These are phyloP conservation scores for Branchinecta lindahli DNA, from an alignment of 1,140 invertebrate species.

Conservation along the genomic window DNA sequence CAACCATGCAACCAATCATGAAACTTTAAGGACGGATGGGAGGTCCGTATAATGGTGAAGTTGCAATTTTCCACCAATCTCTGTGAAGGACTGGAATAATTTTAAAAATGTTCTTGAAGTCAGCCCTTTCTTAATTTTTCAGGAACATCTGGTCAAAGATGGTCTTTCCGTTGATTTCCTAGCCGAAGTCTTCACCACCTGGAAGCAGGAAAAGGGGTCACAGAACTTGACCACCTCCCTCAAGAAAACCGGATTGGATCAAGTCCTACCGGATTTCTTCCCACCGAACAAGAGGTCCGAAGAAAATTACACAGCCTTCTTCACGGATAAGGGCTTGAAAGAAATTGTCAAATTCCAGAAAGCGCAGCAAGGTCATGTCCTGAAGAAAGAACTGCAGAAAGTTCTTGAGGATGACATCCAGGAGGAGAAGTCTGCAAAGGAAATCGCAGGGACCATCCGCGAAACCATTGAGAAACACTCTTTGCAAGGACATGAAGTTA, in stretches of 20 bases:
- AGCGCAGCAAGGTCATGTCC: constrained; percentile 60
- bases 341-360: constrained; percentile 80
- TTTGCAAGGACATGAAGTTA: constrained; percentile 77
- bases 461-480: constrained; percentile 63
- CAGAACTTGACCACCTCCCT: constrained; percentile 65
- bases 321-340: constrained; percentile 64
- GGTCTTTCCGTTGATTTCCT: constrained; percentile 83
- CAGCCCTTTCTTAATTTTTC: constrained; percentile 25
- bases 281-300: constrained; percentile 80
- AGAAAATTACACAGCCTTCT: constrained; percentile 66
- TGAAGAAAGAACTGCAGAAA: constrained; percentile 60
- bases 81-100: no score
- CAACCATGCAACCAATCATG: no score
- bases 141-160: constrained; percentile 86
- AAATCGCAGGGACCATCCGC: constrained; percentile 63
- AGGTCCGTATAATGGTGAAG: no score
- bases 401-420: constrained; percentile 60
- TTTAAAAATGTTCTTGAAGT: no score
- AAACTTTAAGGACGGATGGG: no score
- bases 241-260: constrained; percentile 75
- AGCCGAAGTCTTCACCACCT: constrained; percentile 74
- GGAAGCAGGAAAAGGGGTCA: constrained; percentile 79
- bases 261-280: constrained; percentile 82
- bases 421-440: constrained; percentile 60
- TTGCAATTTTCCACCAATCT: no score